phyloP scores from a whole-genome alignment of 2,888 invertebrate genomes.

The Cosmorhoe ocellata region DNA sequence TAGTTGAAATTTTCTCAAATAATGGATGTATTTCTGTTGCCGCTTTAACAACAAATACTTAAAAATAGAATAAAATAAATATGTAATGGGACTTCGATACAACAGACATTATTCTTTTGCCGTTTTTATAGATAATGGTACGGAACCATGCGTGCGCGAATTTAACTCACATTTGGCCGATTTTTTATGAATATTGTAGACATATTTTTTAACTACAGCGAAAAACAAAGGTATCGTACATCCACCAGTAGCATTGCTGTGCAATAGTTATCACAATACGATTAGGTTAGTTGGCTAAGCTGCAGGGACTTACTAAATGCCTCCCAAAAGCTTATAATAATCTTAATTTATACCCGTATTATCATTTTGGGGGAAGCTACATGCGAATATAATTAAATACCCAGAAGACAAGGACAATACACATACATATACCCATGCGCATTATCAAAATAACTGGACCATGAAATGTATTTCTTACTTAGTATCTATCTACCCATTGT shows the following conservation, averaged over 20 bases:
- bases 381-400: slow-evolving; percentile 46
- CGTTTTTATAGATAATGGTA: no score
- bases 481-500: slow-evolving; percentile 24
- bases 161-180: no score
- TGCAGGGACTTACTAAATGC: slow-evolving; percentile 28
- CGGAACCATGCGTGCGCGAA: no score
- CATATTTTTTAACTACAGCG: slow-evolving; percentile 10
- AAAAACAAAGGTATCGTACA: slow-evolving; percentile 41
- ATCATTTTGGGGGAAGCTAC: slow-evolving; percentile 36
- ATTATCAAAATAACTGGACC: slow-evolving; percentile 26
- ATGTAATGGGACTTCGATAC: no score
- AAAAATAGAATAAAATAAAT: no score
- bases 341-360: slow-evolving; percentile 17
- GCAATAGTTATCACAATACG: slow-evolving; percentile 53
- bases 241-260: slow-evolving; percentile 43
- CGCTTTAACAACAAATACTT: no score
- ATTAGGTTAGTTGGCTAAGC: slow-evolving; percentile 57
- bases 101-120: no score
- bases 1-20: no score
- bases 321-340: slow-evolving; percentile 28
- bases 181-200: no score
- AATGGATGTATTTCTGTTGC: no score
- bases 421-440: slow-evolving; percentile 29
- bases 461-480: slow-evolving; percentile 30
- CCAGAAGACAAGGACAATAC: slow-evolving; percentile 33